A percentile compares a stretch with the other conserved stretches of the same genome.
Evolutionary conservation across 37 sponge, comb jelly and placozoan species (phyloP).

Genomic region (Aphrocallistes beatrix): DNA sequence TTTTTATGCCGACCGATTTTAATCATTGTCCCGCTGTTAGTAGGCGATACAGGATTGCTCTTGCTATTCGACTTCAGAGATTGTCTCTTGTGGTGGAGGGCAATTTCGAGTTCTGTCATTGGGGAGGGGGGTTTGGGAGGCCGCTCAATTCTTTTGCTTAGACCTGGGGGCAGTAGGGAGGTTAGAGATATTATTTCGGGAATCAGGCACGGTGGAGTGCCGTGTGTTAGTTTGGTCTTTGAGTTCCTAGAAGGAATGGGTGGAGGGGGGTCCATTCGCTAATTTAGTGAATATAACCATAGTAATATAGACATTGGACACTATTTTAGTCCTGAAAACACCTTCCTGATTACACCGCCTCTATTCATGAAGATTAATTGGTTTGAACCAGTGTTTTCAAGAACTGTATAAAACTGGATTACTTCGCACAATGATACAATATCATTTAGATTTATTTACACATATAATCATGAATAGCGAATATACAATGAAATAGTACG

Average conservation of each 20-base stretch:
- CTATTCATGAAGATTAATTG: too few species aligned
- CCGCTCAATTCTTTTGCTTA: background rate
- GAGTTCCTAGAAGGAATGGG: background rate
- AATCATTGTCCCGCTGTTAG: background rate
- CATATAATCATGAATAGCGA: too few species aligned
- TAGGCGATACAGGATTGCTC: background rate
- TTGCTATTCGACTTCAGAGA: background rate
- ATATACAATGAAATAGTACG: too few species aligned
- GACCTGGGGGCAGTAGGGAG: background rate
- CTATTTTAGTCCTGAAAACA: too few species aligned
- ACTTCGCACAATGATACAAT: too few species aligned
- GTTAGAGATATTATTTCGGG: background rate
- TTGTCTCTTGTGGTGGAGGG: background rate
- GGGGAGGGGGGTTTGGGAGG: background rate
- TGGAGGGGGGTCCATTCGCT: constrained; percentile 15
- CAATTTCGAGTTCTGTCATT: background rate
- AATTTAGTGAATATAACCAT: too few species aligned
- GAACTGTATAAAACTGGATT: too few species aligned
- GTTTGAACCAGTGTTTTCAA: too few species aligned
- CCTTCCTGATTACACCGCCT: too few species aligned
- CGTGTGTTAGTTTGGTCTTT: background rate
- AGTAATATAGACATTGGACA: too few species aligned
- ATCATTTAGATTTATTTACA: too few species aligned
- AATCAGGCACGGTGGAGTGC: too few species aligned
- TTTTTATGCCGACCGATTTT: background rate